Evolutionary conservation across 2,797 vertebrate genomes (phyloP), one percentile per base, ranked within the genome.

Genomic region (Danio choprae): DNA sequence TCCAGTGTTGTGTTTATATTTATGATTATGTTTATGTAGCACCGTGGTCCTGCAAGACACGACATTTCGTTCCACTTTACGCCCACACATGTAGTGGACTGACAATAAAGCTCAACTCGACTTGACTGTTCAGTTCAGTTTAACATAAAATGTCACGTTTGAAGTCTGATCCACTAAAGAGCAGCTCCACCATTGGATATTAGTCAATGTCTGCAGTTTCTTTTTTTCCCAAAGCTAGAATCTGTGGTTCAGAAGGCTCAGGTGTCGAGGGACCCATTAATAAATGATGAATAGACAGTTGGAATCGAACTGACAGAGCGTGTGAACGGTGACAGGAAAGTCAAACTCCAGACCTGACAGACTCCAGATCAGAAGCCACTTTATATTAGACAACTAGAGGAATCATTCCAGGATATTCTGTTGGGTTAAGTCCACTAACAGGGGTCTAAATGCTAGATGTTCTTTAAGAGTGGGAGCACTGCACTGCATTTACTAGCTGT

Each of bases 231-330:
- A 13, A 4, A 8, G 44, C 4, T 48, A 4, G 43, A 58, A 43
- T n/a, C 10, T 60, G 56, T 18, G 56, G 38, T 7, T 76, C 20
- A 51, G 51, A 62, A 44, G 46, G 16, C 36, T 62, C 44, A 16
- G 41, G 40, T 53, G 72, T 71, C 59, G n/a, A 44, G 71, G 44
- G 60, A 38, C 70, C 20, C 63, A 43, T 72, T 41, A 58, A 63
- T 48, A 69, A 63, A 64, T 80, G 56, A 85, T 80, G 29, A 79
- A 70, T 67, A 50, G 75, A 72, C 22, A 22, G 44, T 38, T 80
- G 46, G 38, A 80, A 51, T 15, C 15, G 55, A 60, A 55, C 58
- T 73, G 80, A 73, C 72, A 55, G 67, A 16, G 65, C 36, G 40
- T 77, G 71, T 60, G 55, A 75, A 48, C 9, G 6, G 5, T 55